A percentile compares a stretch with the other conserved stretches of the same genome.
Evolutionary conservation across 2,113 vertebrate genomes (phyloP).

Genomic region (Choloepus hoffmanni): DNA sequence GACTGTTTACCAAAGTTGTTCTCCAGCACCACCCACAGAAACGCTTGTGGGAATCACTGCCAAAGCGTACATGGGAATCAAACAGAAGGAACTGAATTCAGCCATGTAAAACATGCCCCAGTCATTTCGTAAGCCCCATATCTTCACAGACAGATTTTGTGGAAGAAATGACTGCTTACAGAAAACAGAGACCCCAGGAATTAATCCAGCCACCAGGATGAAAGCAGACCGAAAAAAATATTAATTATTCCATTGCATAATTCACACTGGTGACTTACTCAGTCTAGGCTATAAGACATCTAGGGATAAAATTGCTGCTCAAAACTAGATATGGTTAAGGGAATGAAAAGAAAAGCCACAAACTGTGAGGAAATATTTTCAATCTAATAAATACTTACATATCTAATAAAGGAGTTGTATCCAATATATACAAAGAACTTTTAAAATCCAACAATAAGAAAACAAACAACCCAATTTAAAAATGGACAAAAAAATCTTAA

Average conservation of each 20-base stretch:
- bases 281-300: not conserved
- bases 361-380: too few relatives aligned
- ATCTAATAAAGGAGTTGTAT: too few relatives aligned
- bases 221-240: conserved; percentile 52
- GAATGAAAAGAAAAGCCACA: too few relatives aligned
- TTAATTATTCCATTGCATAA: not conserved
- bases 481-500: too few relatives aligned
- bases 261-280: not conserved
- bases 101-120: conserved; percentile 69
- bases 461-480: too few relatives aligned
- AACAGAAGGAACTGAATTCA: conserved; percentile 43
- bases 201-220: conserved; percentile 12
- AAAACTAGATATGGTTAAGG: not conserved
- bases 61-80: conserved; percentile 77
- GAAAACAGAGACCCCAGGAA: conserved; percentile 67
- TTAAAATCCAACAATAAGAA: too few relatives aligned
- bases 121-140: conserved; percentile 58
- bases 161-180: conserved; percentile 72
- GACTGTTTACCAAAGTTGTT: conserved; percentile 67
- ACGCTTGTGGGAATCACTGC: conserved; percentile 48
- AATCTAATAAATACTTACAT: too few relatives aligned
- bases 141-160: conserved; percentile 56
- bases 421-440: too few relatives aligned
- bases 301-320: not conserved
- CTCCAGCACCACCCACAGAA: conserved; percentile 74